Conservation (phyloP, 2,113 vertebrate genomes). For the Nymphicus hollandicus region DNA sequence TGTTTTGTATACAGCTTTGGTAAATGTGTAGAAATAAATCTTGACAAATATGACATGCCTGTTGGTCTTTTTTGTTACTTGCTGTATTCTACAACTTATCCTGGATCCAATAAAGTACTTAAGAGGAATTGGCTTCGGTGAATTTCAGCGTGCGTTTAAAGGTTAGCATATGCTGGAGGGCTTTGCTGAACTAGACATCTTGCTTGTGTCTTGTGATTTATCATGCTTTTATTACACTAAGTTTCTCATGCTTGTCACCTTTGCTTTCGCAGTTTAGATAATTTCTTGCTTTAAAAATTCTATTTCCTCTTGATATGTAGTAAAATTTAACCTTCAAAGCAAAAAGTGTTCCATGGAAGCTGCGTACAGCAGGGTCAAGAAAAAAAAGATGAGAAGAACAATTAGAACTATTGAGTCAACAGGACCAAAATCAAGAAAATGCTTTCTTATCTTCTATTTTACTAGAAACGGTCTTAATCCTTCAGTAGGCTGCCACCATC, state of each 20-base stretch:
- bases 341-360: not conserved
- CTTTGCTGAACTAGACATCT: not conserved
- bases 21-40: not conserved
- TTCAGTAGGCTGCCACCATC: not conserved
- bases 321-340: not conserved
- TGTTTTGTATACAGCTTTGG: not conserved
- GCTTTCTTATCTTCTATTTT: not conserved
- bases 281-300: not conserved
- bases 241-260: not conserved
- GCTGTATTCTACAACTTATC: not conserved
- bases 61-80: not conserved
- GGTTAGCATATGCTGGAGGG: not conserved
- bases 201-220: not conserved
- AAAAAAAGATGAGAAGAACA: not conserved
- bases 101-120: not conserved
- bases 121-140: not conserved
- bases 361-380: not conserved
- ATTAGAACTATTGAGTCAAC: not conserved
- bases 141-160: conserved; percentile 13
- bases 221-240: not conserved
- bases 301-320: not conserved
- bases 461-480: not conserved
- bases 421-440: not conserved
- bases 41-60: not conserved
- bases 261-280: not conserved